These are phyloP conservation scores for Whitmania pigra DNA, from an alignment of 1,140 invertebrate species.

Conservation along the genomic window DNA sequence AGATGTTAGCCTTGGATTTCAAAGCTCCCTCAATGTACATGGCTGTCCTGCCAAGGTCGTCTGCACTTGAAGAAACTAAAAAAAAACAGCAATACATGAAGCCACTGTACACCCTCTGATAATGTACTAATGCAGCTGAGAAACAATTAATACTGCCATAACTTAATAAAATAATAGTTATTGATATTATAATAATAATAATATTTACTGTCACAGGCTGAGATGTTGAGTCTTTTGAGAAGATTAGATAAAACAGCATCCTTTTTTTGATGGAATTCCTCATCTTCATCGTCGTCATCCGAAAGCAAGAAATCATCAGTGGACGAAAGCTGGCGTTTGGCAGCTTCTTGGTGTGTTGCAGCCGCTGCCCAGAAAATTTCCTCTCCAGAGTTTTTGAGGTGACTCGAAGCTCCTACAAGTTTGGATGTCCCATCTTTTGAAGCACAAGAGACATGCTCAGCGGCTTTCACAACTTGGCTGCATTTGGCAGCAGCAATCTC, in stretches of 20 bases:
- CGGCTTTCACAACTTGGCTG: too few relatives aligned
- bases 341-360: background rate
- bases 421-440: too few relatives aligned
- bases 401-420: too few relatives aligned
- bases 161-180: too few relatives aligned
- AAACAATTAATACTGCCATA: too few relatives aligned
- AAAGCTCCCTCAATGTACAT: conserved; percentile 61
- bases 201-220: too few relatives aligned
- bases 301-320: background rate
- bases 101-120: too few relatives aligned
- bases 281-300: conserved; percentile 12
- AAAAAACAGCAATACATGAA: too few relatives aligned
- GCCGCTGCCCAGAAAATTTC: background rate
- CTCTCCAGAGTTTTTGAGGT: background rate
- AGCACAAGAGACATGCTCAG: too few relatives aligned
- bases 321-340: background rate
- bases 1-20: conserved; percentile 63
- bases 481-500: too few relatives aligned
- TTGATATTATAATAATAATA: too few relatives aligned
- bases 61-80: background rate
- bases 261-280: background rate
- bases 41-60: conserved; percentile 50
- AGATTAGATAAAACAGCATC: background rate
- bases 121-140: too few relatives aligned
- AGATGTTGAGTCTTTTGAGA: background rate